phyloP scores from a whole-genome alignment of 92 coral and sea anemone species.

The Chrysogorgia sp. region DNA sequence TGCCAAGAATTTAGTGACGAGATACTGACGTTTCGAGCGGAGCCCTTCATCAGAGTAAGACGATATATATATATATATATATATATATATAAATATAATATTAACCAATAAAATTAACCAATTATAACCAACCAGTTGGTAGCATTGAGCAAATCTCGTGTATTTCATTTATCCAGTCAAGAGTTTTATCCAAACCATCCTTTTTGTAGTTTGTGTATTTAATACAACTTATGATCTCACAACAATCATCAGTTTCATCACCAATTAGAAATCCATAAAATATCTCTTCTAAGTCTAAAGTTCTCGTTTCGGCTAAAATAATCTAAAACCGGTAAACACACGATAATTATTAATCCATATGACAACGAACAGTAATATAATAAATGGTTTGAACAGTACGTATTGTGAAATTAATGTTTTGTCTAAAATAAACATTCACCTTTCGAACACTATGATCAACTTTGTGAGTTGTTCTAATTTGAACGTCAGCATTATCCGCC shows the following conservation, averaged over 20 bases:
- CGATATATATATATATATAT: too few relatives aligned
- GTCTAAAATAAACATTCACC: slow-evolving; percentile 1
- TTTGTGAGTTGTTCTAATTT: neutral
- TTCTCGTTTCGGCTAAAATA: slow-evolving; percentile 32
- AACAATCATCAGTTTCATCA: slow-evolving; percentile 14
- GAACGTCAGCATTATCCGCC: slow-evolving; percentile 18
- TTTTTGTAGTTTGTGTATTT: slow-evolving; percentile 57
- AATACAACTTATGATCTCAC: slow-evolving; percentile 62
- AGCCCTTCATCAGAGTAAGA: too few relatives aligned
- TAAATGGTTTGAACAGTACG: neutral
- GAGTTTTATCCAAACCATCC: slow-evolving; percentile 20
- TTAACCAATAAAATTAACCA: neutral
- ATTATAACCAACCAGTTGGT: slow-evolving; percentile 50
- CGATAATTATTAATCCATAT: neutral
- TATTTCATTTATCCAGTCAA: slow-evolving; percentile 59
- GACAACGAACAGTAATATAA: neutral
- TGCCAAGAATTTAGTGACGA: neutral
- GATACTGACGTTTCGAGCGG: too few relatives aligned
- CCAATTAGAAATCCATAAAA: slow-evolving; percentile 62
- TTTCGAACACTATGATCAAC: slow-evolving; percentile 32
- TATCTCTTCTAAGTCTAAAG: slow-evolving; percentile 32
- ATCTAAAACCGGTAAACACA: slow-evolving; percentile 26
- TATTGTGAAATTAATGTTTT: neutral
- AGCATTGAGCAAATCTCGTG: slow-evolving; percentile 53
- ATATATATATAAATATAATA: neutral